These are phyloP conservation scores for Limosa lapponica DNA, from an alignment of 2,797 vertebrate genomes.

Conservation along the genomic window DNA sequence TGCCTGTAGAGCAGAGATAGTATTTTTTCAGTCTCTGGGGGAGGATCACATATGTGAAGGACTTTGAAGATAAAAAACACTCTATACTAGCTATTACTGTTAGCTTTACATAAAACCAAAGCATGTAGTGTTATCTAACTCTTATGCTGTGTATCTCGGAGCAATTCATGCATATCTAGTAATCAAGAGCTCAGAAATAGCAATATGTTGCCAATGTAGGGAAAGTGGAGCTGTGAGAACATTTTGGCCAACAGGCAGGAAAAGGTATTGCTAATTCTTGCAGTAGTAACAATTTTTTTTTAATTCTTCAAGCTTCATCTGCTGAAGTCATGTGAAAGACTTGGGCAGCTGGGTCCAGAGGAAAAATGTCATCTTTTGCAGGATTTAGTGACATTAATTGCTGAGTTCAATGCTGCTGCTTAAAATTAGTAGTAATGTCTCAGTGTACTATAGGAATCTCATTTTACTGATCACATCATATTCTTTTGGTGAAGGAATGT, in stretches of 20 bases:
- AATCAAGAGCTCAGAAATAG: not conserved
- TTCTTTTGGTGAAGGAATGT: not conserved
- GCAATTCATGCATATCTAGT: not conserved
- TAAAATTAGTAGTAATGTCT: not conserved
- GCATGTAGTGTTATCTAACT: not conserved
- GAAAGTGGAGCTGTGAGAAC: not conserved
- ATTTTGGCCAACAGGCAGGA: not conserved
- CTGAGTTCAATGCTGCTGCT: not conserved
- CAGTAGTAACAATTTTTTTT: not conserved
- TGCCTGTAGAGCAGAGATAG: conserved; percentile 22
- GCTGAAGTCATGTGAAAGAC: not conserved
- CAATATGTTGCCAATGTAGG: not conserved
- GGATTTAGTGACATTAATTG: not conserved
- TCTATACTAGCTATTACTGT: not conserved
- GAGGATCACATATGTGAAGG: not conserved
- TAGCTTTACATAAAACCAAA: conserved; percentile 4
- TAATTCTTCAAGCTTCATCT: not conserved
- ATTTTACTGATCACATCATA: not conserved
- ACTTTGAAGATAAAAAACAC: conserved; percentile 24
- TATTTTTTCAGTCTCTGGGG: not conserved
- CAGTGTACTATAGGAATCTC: not conserved
- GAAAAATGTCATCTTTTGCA: not conserved
- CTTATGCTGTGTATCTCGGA: not conserved
- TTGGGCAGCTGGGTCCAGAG: not conserved
- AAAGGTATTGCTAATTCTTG: not conserved